These are phyloP conservation scores for Drosophila willistoni DNA, from an alignment of 1,140 invertebrate species.

Conservation along the genomic window DNA sequence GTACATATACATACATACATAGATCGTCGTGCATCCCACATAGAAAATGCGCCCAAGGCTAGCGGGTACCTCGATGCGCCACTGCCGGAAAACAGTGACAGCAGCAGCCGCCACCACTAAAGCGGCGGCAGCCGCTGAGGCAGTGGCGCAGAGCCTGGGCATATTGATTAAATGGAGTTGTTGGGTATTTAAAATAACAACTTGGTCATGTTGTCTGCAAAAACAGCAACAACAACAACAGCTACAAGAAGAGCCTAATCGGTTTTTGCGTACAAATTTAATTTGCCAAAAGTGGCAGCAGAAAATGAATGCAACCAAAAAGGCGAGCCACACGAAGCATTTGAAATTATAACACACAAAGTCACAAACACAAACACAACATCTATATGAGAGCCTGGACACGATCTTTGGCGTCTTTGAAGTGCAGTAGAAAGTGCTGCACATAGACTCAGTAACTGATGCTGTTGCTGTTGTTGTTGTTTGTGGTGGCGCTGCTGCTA, in stretches of 20 bases:
- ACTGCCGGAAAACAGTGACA: conserved; percentile 8
- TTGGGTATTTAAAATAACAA: conserved; percentile 80
- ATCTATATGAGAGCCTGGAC: conserved; percentile 31
- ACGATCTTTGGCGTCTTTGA: conserved; percentile 28
- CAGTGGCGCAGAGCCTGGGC: conserved; percentile 39
- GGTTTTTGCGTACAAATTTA: conserved; percentile 80
- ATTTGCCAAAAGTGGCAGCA: conserved; percentile 80
- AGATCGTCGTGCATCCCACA: not conserved
- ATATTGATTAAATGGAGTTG: conserved; percentile 79
- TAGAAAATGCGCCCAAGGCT: not conserved
- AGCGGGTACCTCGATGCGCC: not conserved
- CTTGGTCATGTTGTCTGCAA: conserved; percentile 75
- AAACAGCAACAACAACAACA: conserved; percentile 2
- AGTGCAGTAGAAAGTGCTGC: conserved; percentile 69
- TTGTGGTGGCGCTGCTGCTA: conserved; percentile 36
- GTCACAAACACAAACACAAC: no score
- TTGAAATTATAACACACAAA: conserved; percentile 82
- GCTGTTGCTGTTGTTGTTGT: no score
- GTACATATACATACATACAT: no score
- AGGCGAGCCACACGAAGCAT: conserved; percentile 57
- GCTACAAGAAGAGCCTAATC: conserved; percentile 55
- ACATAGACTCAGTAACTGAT: conserved; percentile 4
- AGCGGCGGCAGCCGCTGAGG: conserved; percentile 6
- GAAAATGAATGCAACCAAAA: conserved; percentile 70
- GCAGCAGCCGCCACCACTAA: not conserved